Conservation (phyloP, 2,113 vertebrate genomes). For the Phycodurus eques region DNA sequence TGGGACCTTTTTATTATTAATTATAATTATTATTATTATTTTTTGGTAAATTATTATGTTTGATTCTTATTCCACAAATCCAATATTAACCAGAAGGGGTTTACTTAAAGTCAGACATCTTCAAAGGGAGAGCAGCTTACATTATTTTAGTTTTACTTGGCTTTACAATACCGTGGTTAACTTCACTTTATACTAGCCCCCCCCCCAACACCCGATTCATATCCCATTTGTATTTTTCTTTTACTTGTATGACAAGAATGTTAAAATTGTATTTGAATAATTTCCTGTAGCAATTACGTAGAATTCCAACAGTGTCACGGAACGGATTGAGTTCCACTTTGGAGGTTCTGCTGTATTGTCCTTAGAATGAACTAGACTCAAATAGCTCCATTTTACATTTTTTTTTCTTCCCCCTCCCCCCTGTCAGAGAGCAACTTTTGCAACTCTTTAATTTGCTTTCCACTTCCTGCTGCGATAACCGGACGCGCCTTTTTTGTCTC, state of each 20-base stretch:
- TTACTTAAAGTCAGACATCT: no score
- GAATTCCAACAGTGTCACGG: neutral
- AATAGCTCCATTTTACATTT: neutral
- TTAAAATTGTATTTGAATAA: neutral
- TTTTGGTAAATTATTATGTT: neutral
- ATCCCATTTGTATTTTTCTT: no score
- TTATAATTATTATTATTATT: neutral
- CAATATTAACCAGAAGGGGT: no score
- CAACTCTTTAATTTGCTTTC: slow-evolving; percentile 8
- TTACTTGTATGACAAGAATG: neutral
- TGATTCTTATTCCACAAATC: neutral
- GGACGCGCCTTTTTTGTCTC: slow-evolving; percentile 6
- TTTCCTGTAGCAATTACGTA: neutral
- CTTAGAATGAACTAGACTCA: neutral
- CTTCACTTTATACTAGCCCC: no score
- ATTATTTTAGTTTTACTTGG: no score
- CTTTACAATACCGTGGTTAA: no score
- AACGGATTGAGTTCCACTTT: neutral
- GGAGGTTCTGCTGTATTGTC: neutral
- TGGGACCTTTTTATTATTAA: neutral
- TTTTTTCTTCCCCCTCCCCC: neutral
- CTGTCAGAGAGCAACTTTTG: slow-evolving; percentile 5
- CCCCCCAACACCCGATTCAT: no score
- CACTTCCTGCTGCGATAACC: slow-evolving; percentile 2
- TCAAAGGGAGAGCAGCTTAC: no score